These are phyloP conservation scores for Salarias fasciatus DNA, from an alignment of 2,797 vertebrate genomes.

Conservation along the genomic window DNA sequence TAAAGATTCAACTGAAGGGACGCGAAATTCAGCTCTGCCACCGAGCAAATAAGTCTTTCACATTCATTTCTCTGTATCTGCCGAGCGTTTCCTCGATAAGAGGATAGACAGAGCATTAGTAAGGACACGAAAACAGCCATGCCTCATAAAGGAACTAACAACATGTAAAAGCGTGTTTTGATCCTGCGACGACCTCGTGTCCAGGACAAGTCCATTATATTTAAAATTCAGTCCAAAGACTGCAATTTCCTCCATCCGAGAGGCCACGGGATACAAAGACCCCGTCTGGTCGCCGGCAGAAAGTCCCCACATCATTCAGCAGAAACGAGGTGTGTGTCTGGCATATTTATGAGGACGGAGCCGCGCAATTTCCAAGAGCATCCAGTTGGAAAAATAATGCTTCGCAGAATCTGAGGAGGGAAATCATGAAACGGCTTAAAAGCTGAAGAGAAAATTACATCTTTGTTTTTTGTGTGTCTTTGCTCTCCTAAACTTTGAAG, in stretches of 20 bases:
- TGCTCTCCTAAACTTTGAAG: no score
- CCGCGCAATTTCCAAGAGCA: constrained; percentile 19
- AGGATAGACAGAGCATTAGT: background rate
- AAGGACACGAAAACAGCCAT: background rate
- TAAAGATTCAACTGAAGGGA: no score
- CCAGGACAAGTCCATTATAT: background rate
- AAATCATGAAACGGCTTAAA: constrained; percentile 37
- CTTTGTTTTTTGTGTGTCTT: no score
- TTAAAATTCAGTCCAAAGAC: constrained; percentile 6
- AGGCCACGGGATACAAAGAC: background rate
- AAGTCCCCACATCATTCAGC: constrained; percentile 4
- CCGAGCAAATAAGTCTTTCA: background rate
- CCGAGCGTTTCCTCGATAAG: background rate
- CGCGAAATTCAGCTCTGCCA: no score
- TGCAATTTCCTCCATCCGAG: background rate
- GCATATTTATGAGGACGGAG: constrained; percentile 12
- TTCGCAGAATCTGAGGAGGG: constrained; percentile 13
- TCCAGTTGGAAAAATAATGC: constrained; percentile 16
- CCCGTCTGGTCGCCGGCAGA: constrained; percentile 14
- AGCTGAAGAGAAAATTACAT: constrained; percentile 8
- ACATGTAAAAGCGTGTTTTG: background rate
- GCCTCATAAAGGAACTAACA: no score
- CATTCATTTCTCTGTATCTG: background rate
- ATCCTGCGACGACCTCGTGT: background rate
- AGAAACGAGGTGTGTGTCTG: constrained; percentile 10